Percentiles rank a stretch among this genome's conserved stretches.
phyloP scores from a whole-genome alignment of 2,113 vertebrate species.

The Solea solea region DNA sequence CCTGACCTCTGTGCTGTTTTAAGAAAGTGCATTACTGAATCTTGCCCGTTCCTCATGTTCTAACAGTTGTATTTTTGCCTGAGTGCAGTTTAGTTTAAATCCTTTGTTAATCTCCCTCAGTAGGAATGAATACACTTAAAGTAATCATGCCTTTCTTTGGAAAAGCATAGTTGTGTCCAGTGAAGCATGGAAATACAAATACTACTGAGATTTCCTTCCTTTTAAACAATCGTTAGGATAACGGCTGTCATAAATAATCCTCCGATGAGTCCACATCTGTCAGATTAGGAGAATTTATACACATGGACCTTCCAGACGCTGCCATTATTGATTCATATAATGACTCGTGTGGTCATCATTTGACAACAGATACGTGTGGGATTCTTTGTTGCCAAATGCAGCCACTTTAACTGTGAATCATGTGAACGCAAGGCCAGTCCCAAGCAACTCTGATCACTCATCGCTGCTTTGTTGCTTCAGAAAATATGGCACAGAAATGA shows the following conservation, averaged over 20 bases:
- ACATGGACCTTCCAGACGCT: conserved; percentile 15
- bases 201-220: neutral
- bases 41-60: neutral
- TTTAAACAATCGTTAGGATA: neutral
- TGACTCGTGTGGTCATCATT: neutral
- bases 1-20: neutral
- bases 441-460: conserved; percentile 47
- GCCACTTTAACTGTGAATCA: conserved; percentile 42
- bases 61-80: neutral
- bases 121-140: conserved; percentile 4
- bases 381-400: conserved; percentile 19
- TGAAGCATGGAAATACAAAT: conserved; percentile 14
- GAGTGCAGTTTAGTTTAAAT: conserved; percentile 15
- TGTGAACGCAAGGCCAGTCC: conserved; percentile 7
- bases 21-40: neutral
- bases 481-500: conserved; percentile 26
- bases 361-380: conserved; percentile 6
- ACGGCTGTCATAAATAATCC: conserved; percentile 8
- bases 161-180: neutral
- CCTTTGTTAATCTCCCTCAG: neutral
- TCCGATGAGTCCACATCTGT: conserved; percentile 17
- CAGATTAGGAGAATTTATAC: conserved; percentile 39
- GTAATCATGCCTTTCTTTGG: conserved; percentile 12
- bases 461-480: conserved; percentile 3
- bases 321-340: neutral